phyloP scores from a whole-genome alignment of 2,888 invertebrate genomes.

The Eupeodes luniger region DNA sequence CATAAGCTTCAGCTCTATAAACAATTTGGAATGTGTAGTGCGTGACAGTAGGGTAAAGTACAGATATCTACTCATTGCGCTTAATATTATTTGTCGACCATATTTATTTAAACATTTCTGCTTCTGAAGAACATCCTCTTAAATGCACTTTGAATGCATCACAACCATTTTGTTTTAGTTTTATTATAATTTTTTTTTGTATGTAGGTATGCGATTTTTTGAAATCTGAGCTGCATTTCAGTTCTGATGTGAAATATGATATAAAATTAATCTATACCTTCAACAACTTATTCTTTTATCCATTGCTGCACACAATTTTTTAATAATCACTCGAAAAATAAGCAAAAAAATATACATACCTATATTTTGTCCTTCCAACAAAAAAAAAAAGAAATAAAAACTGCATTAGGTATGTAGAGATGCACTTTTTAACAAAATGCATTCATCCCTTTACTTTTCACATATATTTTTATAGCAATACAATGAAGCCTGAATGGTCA shows the following conservation, averaged over 20 bases:
- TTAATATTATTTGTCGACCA: no score
- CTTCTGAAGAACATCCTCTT: background rate
- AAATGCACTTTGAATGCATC: constrained; percentile 24
- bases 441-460: constrained; percentile 35
- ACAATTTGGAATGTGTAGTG: no score
- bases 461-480: no score
- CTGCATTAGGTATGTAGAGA: constrained; percentile 34
- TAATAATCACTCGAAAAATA: constrained; percentile 37
- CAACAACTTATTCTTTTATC: constrained; percentile 43
- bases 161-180: constrained; percentile 17
- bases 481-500: constrained; percentile 27
- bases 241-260: constrained; percentile 55
- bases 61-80: no score
- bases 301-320: constrained; percentile 44
- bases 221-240: constrained; percentile 60
- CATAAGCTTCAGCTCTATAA: no score
- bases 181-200: background rate
- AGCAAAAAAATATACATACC: background rate
- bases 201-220: constrained; percentile 1
- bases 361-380: constrained; percentile 30
- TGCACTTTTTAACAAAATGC: constrained; percentile 64
- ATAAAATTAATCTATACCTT: constrained; percentile 28
- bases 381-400: constrained; percentile 12
- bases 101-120: background rate
- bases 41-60: no score